These are phyloP conservation scores for Philypnodon macrostomus DNA, from an alignment of 2,797 vertebrate genomes.

Conservation along the genomic window DNA sequence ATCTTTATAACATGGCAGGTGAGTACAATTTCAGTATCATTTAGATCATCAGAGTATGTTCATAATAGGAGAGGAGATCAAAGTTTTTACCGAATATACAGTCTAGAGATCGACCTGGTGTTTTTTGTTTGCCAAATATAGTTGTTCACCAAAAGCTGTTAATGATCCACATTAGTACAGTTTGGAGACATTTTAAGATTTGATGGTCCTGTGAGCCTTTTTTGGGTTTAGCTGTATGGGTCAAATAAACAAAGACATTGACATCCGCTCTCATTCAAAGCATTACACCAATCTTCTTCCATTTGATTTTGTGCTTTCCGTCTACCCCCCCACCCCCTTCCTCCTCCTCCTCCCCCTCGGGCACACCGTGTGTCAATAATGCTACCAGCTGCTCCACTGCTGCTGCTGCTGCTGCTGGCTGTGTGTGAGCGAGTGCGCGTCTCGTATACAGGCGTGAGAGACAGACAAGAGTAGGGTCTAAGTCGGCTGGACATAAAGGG, in stretches of 20 bases:
- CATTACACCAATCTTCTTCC: constrained; percentile 54
- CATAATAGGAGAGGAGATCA: too few relatives aligned
- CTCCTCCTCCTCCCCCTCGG: constrained; percentile 23
- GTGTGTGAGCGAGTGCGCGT: constrained; percentile 33
- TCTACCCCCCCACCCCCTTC: constrained; percentile 17
- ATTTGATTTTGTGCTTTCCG: constrained; percentile 45
- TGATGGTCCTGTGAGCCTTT: too few relatives aligned
- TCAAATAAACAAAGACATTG: constrained; percentile 39
- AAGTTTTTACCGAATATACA: too few relatives aligned
- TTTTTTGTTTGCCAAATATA: too few relatives aligned
- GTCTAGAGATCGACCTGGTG: too few relatives aligned
- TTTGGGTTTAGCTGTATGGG: too few relatives aligned
- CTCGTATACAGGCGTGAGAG: not conserved
- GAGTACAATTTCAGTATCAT: too few relatives aligned
- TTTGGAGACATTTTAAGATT: too few relatives aligned
- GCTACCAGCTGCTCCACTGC: constrained; percentile 75
- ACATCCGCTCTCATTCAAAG: constrained; percentile 57
- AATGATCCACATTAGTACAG: too few relatives aligned
- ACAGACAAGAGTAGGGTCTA: constrained; percentile 49
- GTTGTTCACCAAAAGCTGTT: too few relatives aligned
- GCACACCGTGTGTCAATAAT: constrained; percentile 71
- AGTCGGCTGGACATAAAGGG: constrained; percentile 73
- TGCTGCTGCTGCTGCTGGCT: constrained; percentile 31
- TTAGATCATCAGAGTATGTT: too few relatives aligned
- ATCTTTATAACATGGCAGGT: too few relatives aligned